Evolutionary conservation across 2,888 invertebrate species (phyloP).

Genomic region (Ectemnius lituratus): DNA sequence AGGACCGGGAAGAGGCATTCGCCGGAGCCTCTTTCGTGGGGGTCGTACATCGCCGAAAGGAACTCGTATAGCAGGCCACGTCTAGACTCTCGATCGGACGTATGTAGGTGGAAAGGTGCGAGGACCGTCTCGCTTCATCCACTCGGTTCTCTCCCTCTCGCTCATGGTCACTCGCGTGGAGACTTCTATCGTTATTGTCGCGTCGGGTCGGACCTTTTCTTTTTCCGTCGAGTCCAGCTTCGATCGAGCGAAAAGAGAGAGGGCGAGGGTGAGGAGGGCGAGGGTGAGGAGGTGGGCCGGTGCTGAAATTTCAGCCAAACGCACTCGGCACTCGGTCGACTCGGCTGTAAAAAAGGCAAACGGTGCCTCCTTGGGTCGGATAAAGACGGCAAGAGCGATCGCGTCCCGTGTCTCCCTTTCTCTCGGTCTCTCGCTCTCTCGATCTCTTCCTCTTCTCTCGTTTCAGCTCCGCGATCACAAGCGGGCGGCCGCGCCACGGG

Average conservation of each 20-base stretch:
- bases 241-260: conserved; percentile 25
- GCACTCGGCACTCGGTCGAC: conserved; percentile 52
- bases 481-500: neutral
- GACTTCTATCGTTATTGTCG: conserved; percentile 52
- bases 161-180: conserved; percentile 19
- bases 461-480: conserved; percentile 13
- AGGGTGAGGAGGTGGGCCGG: conserved; percentile 35
- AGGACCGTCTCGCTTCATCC: conserved; percentile 4
- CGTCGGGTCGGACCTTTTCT: conserved; percentile 43
- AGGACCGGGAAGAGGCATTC: no score
- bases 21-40: neutral
- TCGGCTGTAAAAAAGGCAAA: conserved; percentile 59
- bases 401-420: neutral
- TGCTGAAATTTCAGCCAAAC: conserved; percentile 69
- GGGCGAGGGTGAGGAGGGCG: neutral
- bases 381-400: conserved; percentile 63
- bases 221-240: conserved; percentile 40
- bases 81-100: neutral
- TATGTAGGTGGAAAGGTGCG: conserved; percentile 6
- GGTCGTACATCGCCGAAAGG: conserved; percentile 20
- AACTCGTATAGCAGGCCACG: conserved; percentile 8
- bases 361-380: conserved; percentile 55
- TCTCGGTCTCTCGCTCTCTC: conserved; percentile 39
- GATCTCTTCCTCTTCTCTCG: conserved; percentile 37
- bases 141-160: conserved; percentile 6